Percentiles rank a stretch among this genome's conserved stretches.
These are phyloP conservation scores for Trematocara zebra DNA, from an alignment of 2,113 vertebrate genomes.

Conservation along the genomic window DNA sequence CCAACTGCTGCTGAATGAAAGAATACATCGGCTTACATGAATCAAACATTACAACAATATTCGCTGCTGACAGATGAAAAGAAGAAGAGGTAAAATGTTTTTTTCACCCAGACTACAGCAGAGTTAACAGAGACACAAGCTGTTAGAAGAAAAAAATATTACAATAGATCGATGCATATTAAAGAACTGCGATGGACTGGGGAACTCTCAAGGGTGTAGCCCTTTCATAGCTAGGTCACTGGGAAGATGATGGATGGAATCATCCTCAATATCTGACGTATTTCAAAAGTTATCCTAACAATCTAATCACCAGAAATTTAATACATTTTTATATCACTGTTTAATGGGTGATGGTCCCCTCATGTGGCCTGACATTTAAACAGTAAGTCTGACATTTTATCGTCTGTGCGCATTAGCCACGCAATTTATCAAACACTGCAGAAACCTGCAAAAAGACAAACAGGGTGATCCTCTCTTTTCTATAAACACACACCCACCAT, in stretches of 20 bases:
- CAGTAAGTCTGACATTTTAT: conserved; percentile 16
- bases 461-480: neutral
- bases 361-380: conserved; percentile 16
- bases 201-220: neutral
- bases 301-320: neutral
- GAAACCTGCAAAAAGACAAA: neutral
- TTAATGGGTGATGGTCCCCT: neutral
- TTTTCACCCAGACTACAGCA: neutral
- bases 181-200: neutral
- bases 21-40: neutral
- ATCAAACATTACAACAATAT: neutral
- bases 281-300: neutral
- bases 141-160: neutral
- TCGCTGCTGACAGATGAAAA: neutral
- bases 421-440: neutral
- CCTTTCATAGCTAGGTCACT: neutral
- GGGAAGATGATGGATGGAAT: neutral
- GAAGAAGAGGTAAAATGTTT: neutral
- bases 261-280: neutral
- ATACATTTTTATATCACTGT: neutral
- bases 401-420: neutral
- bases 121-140: neutral
- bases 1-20: neutral
- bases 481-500: neutral
- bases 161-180: neutral